Evolutionary conservation across 2,797 vertebrate genomes (phyloP).

Genomic region (Gadopsis marmoratus): DNA sequence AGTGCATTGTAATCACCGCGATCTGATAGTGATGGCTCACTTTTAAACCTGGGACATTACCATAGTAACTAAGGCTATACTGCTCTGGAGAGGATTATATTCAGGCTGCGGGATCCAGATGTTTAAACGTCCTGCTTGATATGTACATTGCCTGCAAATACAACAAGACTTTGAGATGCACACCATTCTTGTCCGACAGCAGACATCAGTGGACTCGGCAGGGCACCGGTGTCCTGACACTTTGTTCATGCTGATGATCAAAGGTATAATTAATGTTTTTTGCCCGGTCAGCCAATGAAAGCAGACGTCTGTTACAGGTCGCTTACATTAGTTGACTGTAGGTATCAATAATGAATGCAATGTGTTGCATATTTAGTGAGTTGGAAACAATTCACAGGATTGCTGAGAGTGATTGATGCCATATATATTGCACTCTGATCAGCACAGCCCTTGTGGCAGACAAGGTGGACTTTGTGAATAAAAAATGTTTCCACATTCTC

Average conservation of each 20-base stretch:
- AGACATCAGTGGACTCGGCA: not conserved
- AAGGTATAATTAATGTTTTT: conserved; percentile 28
- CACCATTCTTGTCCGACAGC: conserved; percentile 8
- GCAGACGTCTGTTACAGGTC: conserved; percentile 40
- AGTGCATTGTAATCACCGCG: not conserved
- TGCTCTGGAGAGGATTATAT: conserved; percentile 1
- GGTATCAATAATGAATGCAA: conserved; percentile 67
- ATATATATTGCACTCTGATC: conserved; percentile 57
- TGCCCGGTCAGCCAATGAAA: conserved; percentile 18
- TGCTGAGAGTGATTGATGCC: conserved; percentile 68
- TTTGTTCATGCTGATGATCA: conserved; percentile 31
- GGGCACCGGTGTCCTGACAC: conserved; percentile 11
- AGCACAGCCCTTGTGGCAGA: conserved; percentile 37
- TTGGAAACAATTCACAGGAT: conserved; percentile 65
- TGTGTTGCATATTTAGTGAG: conserved; percentile 63
- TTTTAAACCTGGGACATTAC: conserved; percentile 10
- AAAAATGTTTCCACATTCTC: conserved; percentile 43
- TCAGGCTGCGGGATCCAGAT: conserved; percentile 20
- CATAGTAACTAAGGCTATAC: not conserved
- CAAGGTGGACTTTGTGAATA: conserved; percentile 58
- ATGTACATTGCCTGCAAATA: conserved; percentile 14
- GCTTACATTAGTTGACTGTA: conserved; percentile 46
- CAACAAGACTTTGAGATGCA: conserved; percentile 15
- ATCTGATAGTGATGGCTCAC: conserved; percentile 9
- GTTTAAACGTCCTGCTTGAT: conserved; percentile 21